phyloP scores from a whole-genome alignment of 2,888 invertebrate genomes.

The Julus scandinavius region DNA sequence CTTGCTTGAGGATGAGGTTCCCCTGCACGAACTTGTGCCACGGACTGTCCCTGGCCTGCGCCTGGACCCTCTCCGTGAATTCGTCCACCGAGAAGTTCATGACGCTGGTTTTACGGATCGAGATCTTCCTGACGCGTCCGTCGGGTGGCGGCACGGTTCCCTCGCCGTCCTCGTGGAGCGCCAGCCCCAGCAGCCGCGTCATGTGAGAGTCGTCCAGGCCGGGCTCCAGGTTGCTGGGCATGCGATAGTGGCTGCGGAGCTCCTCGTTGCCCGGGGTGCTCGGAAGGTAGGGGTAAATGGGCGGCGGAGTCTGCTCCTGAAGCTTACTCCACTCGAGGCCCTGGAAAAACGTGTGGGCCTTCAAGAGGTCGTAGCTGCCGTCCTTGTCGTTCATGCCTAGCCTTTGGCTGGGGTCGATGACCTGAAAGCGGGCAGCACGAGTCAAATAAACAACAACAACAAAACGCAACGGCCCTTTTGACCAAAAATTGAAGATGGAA shows the following conservation, averaged over 20 bases:
- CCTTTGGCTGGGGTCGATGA: slow-evolving; percentile 81
- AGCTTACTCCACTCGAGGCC: slow-evolving; percentile 85
- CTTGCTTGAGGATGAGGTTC: slow-evolving; percentile 93
- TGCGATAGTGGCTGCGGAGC: slow-evolving; percentile 73
- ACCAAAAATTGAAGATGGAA: too few relatives aligned
- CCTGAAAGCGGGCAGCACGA: slow-evolving; percentile 62
- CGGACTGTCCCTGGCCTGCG: slow-evolving; percentile 73
- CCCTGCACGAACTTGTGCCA: slow-evolving; percentile 81
- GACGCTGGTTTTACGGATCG: slow-evolving; percentile 56
- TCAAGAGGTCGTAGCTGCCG: slow-evolving; percentile 80
- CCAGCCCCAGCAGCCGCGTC: slow-evolving; percentile 79
- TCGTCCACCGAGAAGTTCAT: slow-evolving; percentile 62
- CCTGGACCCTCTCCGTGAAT: slow-evolving; percentile 67
- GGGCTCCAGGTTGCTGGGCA: slow-evolving; percentile 79
- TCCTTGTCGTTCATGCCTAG: slow-evolving; percentile 82
- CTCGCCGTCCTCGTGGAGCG: slow-evolving; percentile 71
- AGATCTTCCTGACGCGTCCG: slow-evolving; percentile 49
- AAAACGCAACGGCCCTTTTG: too few relatives aligned
- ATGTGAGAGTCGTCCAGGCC: slow-evolving; percentile 86
- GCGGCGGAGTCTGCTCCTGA: slow-evolving; percentile 81
- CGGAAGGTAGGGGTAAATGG: slow-evolving; percentile 83
- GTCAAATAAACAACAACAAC: neutral
- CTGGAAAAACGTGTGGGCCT: slow-evolving; percentile 86
- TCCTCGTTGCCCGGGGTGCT: slow-evolving; percentile 77
- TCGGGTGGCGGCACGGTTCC: slow-evolving; percentile 68